phyloP scores from a whole-genome alignment of 2,797 vertebrate genomes.

The Betta splendens region DNA sequence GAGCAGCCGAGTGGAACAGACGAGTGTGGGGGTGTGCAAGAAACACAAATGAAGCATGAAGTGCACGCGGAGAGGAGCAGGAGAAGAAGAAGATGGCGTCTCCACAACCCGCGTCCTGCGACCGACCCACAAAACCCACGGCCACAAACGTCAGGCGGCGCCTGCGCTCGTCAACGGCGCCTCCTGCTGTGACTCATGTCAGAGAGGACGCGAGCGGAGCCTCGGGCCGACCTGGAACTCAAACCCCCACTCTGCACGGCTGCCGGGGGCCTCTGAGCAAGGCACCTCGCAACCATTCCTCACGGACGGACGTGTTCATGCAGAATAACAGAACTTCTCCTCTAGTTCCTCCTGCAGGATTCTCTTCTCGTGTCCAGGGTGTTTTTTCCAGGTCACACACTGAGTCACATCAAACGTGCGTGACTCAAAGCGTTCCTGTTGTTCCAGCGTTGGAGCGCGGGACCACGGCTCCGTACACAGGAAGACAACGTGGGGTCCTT shows the following conservation, averaged over 20 bases:
- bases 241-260: constrained; percentile 4
- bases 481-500: too few relatives aligned
- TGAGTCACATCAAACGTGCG: constrained; percentile 7
- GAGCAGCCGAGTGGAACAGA: constrained; percentile 26
- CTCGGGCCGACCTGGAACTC: constrained; percentile 20
- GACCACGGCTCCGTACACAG: too few relatives aligned
- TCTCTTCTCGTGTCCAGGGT: background rate
- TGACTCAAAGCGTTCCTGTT: background rate
- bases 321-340: background rate
- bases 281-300: background rate
- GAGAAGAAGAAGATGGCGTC: constrained; percentile 39
- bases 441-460: too few relatives aligned
- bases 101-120: constrained; percentile 18
- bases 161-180: constrained; percentile 28
- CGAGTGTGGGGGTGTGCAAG: constrained; percentile 43
- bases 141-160: constrained; percentile 42
- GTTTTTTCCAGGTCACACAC: background rate
- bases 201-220: constrained; percentile 11
- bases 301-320: too few relatives aligned
- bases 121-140: constrained; percentile 19
- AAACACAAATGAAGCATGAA: constrained; percentile 59
- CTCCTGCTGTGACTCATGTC: constrained; percentile 45
- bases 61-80: constrained; percentile 36
- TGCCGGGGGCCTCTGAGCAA: constrained; percentile 14
- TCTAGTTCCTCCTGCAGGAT: background rate